Conservation (phyloP, 2,888 invertebrate species). For the Cancer borealis region DNA sequence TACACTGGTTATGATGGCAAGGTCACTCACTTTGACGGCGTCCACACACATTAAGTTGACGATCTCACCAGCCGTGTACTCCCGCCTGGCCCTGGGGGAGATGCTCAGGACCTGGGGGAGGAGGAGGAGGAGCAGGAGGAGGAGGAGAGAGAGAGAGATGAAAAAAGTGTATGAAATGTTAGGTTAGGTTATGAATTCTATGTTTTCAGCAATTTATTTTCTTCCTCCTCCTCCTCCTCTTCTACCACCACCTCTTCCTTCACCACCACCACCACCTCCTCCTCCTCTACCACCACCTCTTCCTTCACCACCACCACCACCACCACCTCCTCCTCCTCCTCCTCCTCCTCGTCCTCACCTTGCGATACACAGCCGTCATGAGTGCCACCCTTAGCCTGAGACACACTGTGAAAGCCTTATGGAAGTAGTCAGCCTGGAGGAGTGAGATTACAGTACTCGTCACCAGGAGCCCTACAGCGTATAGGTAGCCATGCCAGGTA, state of each 20-base stretch:
- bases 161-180: not conserved
- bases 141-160: not conserved
- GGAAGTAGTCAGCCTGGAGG: slow-evolving; percentile 93
- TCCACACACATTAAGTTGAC: slow-evolving; percentile 96
- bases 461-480: slow-evolving; percentile 87
- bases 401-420: slow-evolving; percentile 93
- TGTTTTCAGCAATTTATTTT: not conserved
- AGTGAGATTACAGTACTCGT: slow-evolving; percentile 88
- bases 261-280: not conserved
- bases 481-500: slow-evolving; percentile 92
- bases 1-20: slow-evolving; percentile 91
- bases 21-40: slow-evolving; percentile 91
- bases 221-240: not conserved
- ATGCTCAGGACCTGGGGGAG: slow-evolving; percentile 69
- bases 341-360: slow-evolving; percentile 82
- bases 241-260: not conserved
- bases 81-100: slow-evolving; percentile 64
- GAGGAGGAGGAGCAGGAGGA: not conserved
- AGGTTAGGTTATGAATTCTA: not conserved
- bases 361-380: slow-evolving; percentile 93
- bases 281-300: no score
- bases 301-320: not conserved
- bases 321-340: not conserved
- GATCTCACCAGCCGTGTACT: slow-evolving; percentile 92
- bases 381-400: slow-evolving; percentile 93